Evolutionary conservation across 2,888 invertebrate genomes (phyloP), one percentile per base, ranked within the genome.

Genomic region (Pandemis cinnamomeana): DNA sequence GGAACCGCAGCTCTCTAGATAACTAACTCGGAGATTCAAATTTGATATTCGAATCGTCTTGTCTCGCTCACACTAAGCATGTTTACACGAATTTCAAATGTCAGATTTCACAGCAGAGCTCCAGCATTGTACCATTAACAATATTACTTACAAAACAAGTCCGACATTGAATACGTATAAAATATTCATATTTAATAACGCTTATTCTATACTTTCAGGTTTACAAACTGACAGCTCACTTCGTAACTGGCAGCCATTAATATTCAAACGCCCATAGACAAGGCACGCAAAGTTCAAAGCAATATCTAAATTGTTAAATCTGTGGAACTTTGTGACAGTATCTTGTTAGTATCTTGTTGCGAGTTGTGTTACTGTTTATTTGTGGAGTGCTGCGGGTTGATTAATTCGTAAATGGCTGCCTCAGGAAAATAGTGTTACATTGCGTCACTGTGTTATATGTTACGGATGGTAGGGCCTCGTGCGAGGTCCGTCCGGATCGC

Each of bases 261-360:
- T 58, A 46, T 46, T 42, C 46, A 7, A 36, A 67, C 27, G n/a
- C 15, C 60, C 36, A 67, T 72, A 72, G 61, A 67, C 48, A 64
- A 51, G 60, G 51, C 67, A 36, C 27, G 64, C 41, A 42, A 67
- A 62, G 61, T 67, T 53, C 58, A 42, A 51, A 66, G 61, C 61
- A 5, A 53, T 51, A 61, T 42, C 20, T 67, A 67, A 71, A 67
- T 53, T 67, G 61, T 61, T 67, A 61, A 67, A 62, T 67, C 67
- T 67, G 67, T 53, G n/a, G 27, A 53, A 67, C 61, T 72, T 72
- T 20, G 46, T 41, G 55, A 72, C 42, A 61, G 2, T 67, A 67
- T 67, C 67, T 51, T 6, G 48, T 36, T 36, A 36, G 27, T 42
- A 41, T 20, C 7, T 53, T 20, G 61, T 60, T 66, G 66, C 13